phyloP scores from a whole-genome alignment of 2,888 invertebrate species.

The Coenonympha arcania region DNA sequence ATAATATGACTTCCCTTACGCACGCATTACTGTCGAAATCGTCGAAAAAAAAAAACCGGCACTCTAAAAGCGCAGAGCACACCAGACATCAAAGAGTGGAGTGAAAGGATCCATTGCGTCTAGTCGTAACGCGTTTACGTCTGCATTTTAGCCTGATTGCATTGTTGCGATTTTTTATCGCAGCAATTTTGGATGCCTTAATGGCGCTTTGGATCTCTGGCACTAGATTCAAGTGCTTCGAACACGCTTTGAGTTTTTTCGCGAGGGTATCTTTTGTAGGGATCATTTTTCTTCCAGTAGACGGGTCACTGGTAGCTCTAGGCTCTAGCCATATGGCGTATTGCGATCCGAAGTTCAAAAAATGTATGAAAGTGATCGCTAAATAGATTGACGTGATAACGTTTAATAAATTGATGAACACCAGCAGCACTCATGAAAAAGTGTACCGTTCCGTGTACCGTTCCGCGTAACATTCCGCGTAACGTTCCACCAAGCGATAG shows the following conservation, averaged over 20 bases:
- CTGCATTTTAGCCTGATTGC: conserved; percentile 28
- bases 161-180: conserved; percentile 27
- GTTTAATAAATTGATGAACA: no score
- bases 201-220: not conserved
- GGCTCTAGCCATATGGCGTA: no score
- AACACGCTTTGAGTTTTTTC: not conserved
- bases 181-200: conserved; percentile 8
- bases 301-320: no score
- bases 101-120: conserved; percentile 28
- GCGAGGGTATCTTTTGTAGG: not conserved
- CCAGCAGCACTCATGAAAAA: no score
- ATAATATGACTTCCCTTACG: not conserved
- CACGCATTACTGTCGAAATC: conserved; percentile 15
- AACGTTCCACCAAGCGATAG: no score
- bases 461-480: no score
- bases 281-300: no score
- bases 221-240: not conserved
- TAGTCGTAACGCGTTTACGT: conserved; percentile 28
- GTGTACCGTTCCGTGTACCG: no score
- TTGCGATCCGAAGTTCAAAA: no score
- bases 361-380: no score
- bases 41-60: conserved; percentile 26
- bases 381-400: no score
- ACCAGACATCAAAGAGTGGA: conserved; percentile 26
- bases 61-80: conserved; percentile 23